phyloP scores from a whole-genome alignment of 1,140 invertebrate genomes.

The Leguminivora glycinivorella region DNA sequence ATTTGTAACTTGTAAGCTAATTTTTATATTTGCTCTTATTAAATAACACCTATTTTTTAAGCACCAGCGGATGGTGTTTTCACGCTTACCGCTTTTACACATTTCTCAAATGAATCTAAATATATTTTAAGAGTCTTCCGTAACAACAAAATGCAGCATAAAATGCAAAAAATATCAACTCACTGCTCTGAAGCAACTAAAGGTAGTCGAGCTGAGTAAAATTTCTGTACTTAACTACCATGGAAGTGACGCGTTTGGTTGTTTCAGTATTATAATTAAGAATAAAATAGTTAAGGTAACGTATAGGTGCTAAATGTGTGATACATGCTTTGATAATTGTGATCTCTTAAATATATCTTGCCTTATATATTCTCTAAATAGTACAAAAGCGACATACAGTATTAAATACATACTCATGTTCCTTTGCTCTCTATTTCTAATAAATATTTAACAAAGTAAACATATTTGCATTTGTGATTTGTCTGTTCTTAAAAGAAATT shows the following conservation, averaged over 20 bases:
- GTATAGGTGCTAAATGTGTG: slow-evolving; percentile 44
- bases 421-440: slow-evolving; percentile 49
- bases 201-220: too few relatives aligned
- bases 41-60: too few relatives aligned
- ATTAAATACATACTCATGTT: slow-evolving; percentile 60
- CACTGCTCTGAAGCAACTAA: background rate
- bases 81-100: background rate
- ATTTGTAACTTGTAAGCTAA: too few relatives aligned
- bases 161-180: background rate
- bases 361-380: slow-evolving; percentile 40
- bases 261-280: background rate
- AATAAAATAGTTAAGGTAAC: background rate
- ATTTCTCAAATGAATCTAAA: background rate
- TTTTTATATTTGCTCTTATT: too few relatives aligned
- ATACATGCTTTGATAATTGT: slow-evolving; percentile 39
- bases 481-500: too few relatives aligned
- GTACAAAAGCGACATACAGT: slow-evolving; percentile 52
- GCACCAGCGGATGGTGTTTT: too few relatives aligned
- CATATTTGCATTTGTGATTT: slow-evolving; percentile 12
- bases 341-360: slow-evolving; percentile 45
- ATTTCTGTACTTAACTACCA: too few relatives aligned
- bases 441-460: slow-evolving; percentile 34
- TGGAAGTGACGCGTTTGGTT: background rate
- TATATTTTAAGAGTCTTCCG: background rate
- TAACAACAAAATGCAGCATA: background rate